Base-by-base conservation (phyloP, 1,140 invertebrate genomes). In the Himalopsyche phryganea region DNA sequence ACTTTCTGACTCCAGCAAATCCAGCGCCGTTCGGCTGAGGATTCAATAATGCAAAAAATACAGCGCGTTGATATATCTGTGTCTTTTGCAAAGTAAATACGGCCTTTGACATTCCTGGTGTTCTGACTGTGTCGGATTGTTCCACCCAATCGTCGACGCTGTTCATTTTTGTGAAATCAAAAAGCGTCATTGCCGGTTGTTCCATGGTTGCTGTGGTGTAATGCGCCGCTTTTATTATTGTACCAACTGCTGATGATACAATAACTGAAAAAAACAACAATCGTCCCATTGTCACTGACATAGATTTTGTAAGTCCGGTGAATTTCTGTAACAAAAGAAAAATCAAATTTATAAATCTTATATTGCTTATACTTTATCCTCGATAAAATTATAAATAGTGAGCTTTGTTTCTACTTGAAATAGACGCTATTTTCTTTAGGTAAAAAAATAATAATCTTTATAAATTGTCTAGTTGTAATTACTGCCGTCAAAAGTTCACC, bases 11-110 rank as follows among this genome's bases (percentile, higher is more conserved):
- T 7, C 85, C 85, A 36, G 85, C 85, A 69, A 88, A 87, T 5
- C 84, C 83, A 23, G 86, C 86, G 1, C 85, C 85, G 60, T 87
- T 86, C 6, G 80, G 73, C 69, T 87, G 85, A 5, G 86, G 85
- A 67, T 87, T 86, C 4, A 88, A 67, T 11, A 87, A 63, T 2
- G 81, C 80, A 61, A 88, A 88, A 54, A 88, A 81, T 64, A 88
- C 72, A 0, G 81, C 85, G 65, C 82, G 69, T 69, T 85, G 82
- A 57, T 83, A 85, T 20, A 75, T 53, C 59, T 76, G 69, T 3
- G 80, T 81, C 64, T 82, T 85, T 66, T 85, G 81, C 17, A 86
- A 61, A 2, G 77, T 73, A 7, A 87, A 65, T 1, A 72, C 66
- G 1, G 83, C 84, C 71, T 87, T 87, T 0, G 85, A 87, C 77